Conservation (phyloP, 1,140 invertebrate genomes). For the Achroia grisella region DNA sequence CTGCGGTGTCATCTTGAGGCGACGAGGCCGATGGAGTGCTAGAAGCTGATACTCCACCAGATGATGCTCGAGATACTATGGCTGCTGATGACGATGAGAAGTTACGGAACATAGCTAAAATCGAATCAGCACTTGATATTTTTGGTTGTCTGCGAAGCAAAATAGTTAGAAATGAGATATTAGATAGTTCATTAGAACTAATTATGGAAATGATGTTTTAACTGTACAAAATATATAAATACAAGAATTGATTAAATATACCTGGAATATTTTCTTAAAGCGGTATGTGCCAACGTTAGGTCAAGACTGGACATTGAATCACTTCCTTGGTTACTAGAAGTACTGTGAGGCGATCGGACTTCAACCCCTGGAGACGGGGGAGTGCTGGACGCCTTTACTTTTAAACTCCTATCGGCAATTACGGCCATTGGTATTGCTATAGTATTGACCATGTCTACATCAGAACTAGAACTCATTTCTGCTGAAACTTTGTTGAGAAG, state of each 20-base stretch:
- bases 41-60: conserved; percentile 75
- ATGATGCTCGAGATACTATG: conserved; percentile 70
- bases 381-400: conserved; percentile 68
- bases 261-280: conserved; percentile 65
- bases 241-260: too few relatives aligned
- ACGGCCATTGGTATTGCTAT: conserved; percentile 68
- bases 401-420: conserved; percentile 54
- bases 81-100: conserved; percentile 75
- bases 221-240: too few relatives aligned
- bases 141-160: conserved; percentile 64
- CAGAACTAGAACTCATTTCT: conserved; percentile 81
- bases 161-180: conserved; percentile 4
- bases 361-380: conserved; percentile 72
- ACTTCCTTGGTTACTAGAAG: conserved; percentile 80
- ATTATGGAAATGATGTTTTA: too few relatives aligned
- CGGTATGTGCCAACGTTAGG: conserved; percentile 69
- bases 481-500: conserved; percentile 82
- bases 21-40: conserved; percentile 80
- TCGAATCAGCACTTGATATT: conserved; percentile 82
- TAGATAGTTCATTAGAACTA: too few relatives aligned
- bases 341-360: conserved; percentile 76
- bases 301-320: conserved; percentile 81
- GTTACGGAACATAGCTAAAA: conserved; percentile 82
- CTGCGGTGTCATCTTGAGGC: conserved; percentile 78
- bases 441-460: conserved; percentile 75